These are phyloP conservation scores for Smithornis capensis DNA, from an alignment of 2,113 vertebrate genomes.

Conservation along the genomic window DNA sequence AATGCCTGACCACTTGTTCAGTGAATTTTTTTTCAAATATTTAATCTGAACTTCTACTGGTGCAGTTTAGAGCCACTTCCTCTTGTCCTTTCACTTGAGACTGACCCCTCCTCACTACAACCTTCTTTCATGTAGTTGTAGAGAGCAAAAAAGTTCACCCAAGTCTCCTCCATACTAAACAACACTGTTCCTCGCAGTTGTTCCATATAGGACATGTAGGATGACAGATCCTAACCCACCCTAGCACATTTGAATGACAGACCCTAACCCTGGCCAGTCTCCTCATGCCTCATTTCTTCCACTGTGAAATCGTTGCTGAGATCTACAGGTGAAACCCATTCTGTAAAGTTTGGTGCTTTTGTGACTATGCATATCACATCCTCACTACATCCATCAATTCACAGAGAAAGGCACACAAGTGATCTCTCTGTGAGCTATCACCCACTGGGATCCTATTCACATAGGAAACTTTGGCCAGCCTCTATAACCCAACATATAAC, in stretches of 20 bases:
- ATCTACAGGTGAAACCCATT: neutral
- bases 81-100: neutral
- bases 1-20: neutral
- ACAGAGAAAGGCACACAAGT: accelerated
- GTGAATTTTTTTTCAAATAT: neutral
- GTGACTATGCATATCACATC: neutral
- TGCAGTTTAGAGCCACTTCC: neutral
- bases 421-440: neutral
- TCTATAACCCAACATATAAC: neutral
- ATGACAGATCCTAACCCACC: neutral
- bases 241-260: neutral
- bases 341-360: accelerated
- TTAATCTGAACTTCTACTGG: neutral
- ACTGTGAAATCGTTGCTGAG: neutral
- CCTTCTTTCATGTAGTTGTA: neutral
- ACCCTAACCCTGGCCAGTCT: neutral
- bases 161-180: neutral
- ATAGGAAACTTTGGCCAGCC: neutral
- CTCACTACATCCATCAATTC: neutral
- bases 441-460: accelerated
- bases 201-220: neutral
- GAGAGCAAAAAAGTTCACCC: neutral
- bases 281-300: neutral
- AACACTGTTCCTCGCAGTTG: neutral
- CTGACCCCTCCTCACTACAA: neutral